phyloP scores from a whole-genome alignment of 2,888 invertebrate species.

The Diploptera punctata region DNA sequence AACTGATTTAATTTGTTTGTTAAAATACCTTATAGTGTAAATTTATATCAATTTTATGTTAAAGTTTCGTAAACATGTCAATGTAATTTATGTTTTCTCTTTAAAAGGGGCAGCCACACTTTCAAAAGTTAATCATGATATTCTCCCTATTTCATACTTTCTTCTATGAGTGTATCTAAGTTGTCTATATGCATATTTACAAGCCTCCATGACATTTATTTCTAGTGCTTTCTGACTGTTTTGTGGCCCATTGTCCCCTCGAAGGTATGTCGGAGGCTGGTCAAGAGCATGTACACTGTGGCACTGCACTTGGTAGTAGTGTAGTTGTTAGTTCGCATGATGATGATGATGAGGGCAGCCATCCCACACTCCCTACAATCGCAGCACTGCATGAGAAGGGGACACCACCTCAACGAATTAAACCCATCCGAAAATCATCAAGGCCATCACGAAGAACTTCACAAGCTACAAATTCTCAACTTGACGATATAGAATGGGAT shows the following conservation, averaged over 20 bases:
- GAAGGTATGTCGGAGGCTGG: constrained; percentile 35
- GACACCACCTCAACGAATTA: constrained; percentile 17
- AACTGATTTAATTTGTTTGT: too few species aligned
- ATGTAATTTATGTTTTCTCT: too few species aligned
- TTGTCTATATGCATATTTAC: constrained; percentile 23
- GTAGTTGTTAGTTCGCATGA: constrained; percentile 40
- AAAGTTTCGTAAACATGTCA: too few species aligned
- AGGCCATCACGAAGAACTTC: constrained; percentile 4
- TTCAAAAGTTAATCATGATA: too few species aligned
- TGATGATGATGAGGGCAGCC: constrained; percentile 6
- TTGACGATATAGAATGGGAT: constrained; percentile 41
- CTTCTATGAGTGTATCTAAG: too few species aligned
- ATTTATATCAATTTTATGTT: too few species aligned
- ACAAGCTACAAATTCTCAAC: background rate
- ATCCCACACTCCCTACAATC: constrained; percentile 19
- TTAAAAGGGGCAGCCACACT: too few species aligned
- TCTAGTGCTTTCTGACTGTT: constrained; percentile 27
- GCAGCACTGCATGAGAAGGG: constrained; percentile 36
- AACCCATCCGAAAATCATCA: constrained; percentile 29
- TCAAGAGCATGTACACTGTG: constrained; percentile 30
- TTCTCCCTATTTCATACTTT: too few species aligned
- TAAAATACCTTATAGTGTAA: too few species aligned
- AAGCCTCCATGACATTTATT: constrained; percentile 5
- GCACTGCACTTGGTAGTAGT: constrained; percentile 37
- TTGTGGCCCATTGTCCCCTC: constrained; percentile 25